phyloP scores from a whole-genome alignment of 2,888 invertebrate genomes.

The Sminthurinus aureus region DNA sequence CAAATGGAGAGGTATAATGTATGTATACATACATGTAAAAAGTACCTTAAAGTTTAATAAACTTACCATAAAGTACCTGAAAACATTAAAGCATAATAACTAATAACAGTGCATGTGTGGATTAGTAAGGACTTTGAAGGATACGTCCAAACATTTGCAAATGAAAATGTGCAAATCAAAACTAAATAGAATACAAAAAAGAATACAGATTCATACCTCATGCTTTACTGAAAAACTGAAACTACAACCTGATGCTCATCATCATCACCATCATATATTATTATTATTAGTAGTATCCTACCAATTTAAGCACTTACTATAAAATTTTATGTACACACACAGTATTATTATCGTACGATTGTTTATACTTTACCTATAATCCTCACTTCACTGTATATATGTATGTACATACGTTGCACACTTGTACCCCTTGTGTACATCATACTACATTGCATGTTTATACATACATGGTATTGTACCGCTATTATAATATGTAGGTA shows the following conservation, averaged over 20 bases:
- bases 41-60: neutral
- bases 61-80: neutral
- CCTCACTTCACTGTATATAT: neutral
- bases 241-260: constrained; percentile 41
- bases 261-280: no score
- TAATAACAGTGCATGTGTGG: neutral
- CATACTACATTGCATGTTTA: no score
- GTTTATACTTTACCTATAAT: constrained; percentile 10
- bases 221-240: constrained; percentile 9
- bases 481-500: no score
- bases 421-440: no score
- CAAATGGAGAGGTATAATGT: neutral
- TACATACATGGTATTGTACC: no score
- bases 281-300: no score
- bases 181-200: neutral
- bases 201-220: neutral
- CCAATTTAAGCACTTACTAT: no score
- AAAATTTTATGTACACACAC: no score
- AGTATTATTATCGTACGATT: constrained; percentile 4
- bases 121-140: neutral
- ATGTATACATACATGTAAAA: no score
- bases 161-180: neutral
- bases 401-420: no score
- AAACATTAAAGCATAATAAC: neutral
- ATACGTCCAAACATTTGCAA: no score